Conservation (phyloP, 2,797 vertebrate species). For the Spinibarbus caldwelli region DNA sequence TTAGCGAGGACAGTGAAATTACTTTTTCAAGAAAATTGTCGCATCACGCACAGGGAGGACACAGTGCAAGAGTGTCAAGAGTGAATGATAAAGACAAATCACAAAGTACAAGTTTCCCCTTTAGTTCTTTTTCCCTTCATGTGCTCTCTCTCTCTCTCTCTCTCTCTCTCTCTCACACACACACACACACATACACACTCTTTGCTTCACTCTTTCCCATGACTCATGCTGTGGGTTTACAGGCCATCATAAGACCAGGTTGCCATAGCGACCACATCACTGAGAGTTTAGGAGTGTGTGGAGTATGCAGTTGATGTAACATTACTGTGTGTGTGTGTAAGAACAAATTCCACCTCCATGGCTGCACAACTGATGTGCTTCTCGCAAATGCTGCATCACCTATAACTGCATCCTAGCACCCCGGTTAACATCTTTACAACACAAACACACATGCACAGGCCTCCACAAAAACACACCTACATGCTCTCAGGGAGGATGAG, state of each 20-base stretch:
- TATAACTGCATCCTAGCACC: constrained; percentile 1
- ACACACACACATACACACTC: background rate
- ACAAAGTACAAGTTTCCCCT: no score
- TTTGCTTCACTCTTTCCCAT: background rate
- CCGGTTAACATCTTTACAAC: background rate
- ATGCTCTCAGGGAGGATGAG: background rate
- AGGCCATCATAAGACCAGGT: constrained; percentile 35
- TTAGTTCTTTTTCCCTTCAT: background rate
- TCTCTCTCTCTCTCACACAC: no score
- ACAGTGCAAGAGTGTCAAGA: background rate
- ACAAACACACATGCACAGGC: background rate
- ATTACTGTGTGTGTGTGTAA: background rate
- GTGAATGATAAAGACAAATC: constrained; percentile 14
- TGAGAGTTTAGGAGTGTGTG: constrained; percentile 27
- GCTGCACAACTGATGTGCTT: constrained; percentile 20
- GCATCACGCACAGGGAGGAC: background rate
- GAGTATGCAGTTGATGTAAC: constrained; percentile 20
- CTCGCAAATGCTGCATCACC: background rate
- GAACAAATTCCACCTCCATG: constrained; percentile 16
- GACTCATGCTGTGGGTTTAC: constrained; percentile 38
- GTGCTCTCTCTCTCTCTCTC: background rate
- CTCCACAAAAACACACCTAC: constrained; percentile 28
- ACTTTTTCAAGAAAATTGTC: background rate
- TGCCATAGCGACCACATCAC: constrained; percentile 50
- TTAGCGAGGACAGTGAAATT: background rate